These are phyloP conservation scores for Balaenoptera acutorostrata DNA, from an alignment of 2,113 vertebrate species.

Conservation along the genomic window DNA sequence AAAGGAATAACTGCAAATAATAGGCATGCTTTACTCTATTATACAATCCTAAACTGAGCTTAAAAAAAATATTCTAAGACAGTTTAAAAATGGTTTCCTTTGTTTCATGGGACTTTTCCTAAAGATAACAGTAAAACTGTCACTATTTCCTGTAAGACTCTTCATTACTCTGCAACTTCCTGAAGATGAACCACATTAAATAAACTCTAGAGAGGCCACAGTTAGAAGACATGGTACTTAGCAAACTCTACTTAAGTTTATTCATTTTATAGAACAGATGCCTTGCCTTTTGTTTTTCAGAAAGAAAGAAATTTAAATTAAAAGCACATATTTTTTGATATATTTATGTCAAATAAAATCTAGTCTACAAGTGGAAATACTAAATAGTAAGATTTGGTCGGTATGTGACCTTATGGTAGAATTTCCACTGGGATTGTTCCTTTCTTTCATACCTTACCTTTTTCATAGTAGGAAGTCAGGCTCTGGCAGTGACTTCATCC, in stretches of 20 bases:
- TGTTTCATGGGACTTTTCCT: background rate
- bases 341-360: background rate
- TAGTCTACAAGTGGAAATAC: background rate
- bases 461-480: background rate
- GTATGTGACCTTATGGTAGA: background rate
- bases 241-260: background rate
- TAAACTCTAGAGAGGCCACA: background rate
- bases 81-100: background rate
- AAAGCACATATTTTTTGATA: background rate
- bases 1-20: background rate
- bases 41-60: background rate
- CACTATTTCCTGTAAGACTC: background rate
- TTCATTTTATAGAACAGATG: background rate
- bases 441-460: background rate
- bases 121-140: background rate
- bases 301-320: background rate
- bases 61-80: background rate
- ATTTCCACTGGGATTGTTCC: background rate
- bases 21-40: background rate
- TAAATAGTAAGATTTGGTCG: background rate
- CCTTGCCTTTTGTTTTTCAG: slow-evolving; percentile 4
- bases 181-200: background rate
- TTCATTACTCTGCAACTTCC: background rate
- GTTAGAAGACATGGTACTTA: background rate
- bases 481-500: background rate